Evolutionary conservation across 2,888 invertebrate genomes (phyloP).

Genomic region (Polymixis lichenea): DNA sequence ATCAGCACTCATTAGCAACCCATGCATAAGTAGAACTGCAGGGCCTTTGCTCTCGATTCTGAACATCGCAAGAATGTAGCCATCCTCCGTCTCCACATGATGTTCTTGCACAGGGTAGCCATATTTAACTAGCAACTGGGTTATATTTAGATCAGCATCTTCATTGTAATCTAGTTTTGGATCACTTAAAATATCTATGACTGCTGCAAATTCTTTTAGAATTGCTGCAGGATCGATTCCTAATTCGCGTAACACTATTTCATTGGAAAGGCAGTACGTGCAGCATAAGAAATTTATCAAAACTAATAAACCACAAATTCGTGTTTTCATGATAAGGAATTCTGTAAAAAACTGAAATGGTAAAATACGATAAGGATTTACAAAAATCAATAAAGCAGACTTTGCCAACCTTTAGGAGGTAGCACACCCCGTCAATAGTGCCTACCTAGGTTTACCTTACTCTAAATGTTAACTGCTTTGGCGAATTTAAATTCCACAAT

Average conservation of each 20-base stretch:
- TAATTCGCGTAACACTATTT: slow-evolving; percentile 18
- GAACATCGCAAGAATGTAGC: slow-evolving; percentile 61
- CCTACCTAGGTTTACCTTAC: too few relatives aligned
- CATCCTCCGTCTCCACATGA: slow-evolving; percentile 63
- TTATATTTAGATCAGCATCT: slow-evolving; percentile 51
- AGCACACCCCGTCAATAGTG: background rate
- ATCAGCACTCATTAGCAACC: slow-evolving; percentile 92
- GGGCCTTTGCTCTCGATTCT: slow-evolving; percentile 59
- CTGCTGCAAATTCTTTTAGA: slow-evolving; percentile 34
- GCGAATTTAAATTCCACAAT: background rate
- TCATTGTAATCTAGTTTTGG: slow-evolving; percentile 39
- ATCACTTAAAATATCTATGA: slow-evolving; percentile 30
- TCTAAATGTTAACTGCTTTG: too few relatives aligned
- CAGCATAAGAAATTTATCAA: slow-evolving; percentile 11
- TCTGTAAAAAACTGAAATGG: slow-evolving; percentile 24
- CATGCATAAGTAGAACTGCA: slow-evolving; percentile 93
- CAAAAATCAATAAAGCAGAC: slow-evolving; percentile 1
- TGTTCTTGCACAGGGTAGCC: slow-evolving; percentile 53
- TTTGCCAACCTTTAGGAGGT: slow-evolving; percentile 23
- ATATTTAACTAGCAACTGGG: slow-evolving; percentile 52
- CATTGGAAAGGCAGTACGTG: slow-evolving; percentile 13
- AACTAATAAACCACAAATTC: slow-evolving; percentile 12
- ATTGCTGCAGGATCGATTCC: slow-evolving; percentile 27
- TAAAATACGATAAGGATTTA: slow-evolving; percentile 4
- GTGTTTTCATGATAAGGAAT: slow-evolving; percentile 32